Conservation (phyloP, 2,797 vertebrate genomes). For the Onychomys leucogaster region DNA sequence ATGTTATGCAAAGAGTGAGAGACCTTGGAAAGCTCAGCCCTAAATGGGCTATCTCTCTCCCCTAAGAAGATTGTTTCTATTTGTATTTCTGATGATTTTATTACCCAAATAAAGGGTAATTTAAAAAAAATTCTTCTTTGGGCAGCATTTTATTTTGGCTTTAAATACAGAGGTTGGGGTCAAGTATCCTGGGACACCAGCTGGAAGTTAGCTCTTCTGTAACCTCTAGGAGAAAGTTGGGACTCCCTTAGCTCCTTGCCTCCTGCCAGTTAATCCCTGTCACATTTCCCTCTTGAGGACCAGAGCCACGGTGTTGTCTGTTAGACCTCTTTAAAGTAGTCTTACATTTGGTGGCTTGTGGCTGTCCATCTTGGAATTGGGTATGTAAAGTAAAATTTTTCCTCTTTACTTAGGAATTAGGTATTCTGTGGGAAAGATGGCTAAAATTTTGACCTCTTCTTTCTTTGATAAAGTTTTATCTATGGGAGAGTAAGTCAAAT, state of each 20-base stretch:
- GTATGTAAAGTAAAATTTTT: conserved; percentile 57
- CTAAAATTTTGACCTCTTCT: conserved; percentile 8
- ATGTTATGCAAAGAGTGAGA: not conserved
- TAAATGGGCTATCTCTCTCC: not conserved
- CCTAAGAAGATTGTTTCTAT: not conserved
- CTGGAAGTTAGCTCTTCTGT: conserved; percentile 5
- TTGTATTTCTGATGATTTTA: not conserved
- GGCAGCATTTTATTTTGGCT: conserved; percentile 64
- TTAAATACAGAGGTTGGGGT: conserved; percentile 23
- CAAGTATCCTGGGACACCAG: conserved; percentile 1
- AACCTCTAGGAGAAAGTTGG: conserved; percentile 12
- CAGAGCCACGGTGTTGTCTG: not conserved
- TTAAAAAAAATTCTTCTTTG: conserved; percentile 54
- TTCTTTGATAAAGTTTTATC: conserved; percentile 37
- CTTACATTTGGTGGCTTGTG: conserved; percentile 31
- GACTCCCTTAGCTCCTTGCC: not conserved
- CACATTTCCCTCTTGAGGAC: not conserved
- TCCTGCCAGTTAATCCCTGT: not conserved
- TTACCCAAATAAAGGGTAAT: conserved; percentile 54
- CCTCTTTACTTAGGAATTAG: conserved; percentile 58
- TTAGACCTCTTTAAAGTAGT: conserved; percentile 29
- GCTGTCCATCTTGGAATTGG: conserved; percentile 51
- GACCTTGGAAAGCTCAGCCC: not conserved
- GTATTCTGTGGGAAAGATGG: conserved; percentile 40
- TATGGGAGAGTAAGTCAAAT: conserved; percentile 11